Evolutionary conservation across 2,888 invertebrate genomes (phyloP).

Genomic region (Lamproptera curius): DNA sequence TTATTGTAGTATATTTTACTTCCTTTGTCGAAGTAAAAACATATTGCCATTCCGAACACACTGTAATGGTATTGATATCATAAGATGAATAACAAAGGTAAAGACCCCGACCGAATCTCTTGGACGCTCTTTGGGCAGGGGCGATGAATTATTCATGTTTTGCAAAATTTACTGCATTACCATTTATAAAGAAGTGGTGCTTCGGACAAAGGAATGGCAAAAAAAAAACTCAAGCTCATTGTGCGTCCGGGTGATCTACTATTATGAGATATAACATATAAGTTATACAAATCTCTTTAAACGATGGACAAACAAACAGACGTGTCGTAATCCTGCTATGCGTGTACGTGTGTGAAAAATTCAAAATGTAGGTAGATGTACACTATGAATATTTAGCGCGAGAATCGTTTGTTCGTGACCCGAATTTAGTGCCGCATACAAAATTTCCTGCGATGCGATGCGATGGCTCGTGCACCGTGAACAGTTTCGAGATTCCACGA

Average conservation of each 20-base stretch:
- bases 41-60: constrained; percentile 5
- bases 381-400: constrained; percentile 49
- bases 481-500: constrained; percentile 25
- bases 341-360: constrained; percentile 31
- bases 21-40: not conserved
- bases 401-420: constrained; percentile 59
- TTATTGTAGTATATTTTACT: not conserved
- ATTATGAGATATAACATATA: too few relatives aligned
- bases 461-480: constrained; percentile 45
- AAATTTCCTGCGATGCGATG: constrained; percentile 42
- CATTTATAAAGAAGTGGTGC: not conserved
- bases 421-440: constrained; percentile 56
- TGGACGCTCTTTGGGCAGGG: constrained; percentile 3
- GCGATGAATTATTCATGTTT: constrained; percentile 13
- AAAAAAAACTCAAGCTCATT: not conserved
- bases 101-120: constrained; percentile 11
- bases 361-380: constrained; percentile 36
- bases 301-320: too few relatives aligned
- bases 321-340: constrained; percentile 23
- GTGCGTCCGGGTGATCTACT: constrained; percentile 8
- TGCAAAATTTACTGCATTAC: constrained; percentile 14
- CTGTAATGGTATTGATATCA: constrained; percentile 12
- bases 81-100: constrained; percentile 11
- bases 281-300: too few relatives aligned
- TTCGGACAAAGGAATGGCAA: not conserved